A percentile compares a stretch with the other conserved stretches of the same genome.
phyloP scores from a whole-genome alignment of 2,888 invertebrate species.

The Gymnoscelis rufifasciata region DNA sequence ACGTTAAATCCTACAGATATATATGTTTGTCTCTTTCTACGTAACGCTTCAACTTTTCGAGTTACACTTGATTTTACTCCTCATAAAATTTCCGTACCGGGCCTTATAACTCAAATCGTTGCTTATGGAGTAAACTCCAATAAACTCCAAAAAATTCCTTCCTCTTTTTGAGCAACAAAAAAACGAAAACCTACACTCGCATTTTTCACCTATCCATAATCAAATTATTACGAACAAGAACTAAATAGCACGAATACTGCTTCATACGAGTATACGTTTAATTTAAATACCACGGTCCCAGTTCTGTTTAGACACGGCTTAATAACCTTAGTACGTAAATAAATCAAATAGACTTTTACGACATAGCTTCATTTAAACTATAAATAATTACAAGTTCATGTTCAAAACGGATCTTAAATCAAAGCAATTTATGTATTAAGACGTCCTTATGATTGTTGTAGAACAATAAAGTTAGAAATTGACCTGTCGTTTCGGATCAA shows the following conservation, averaged over 20 bases:
- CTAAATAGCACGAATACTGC: constrained; percentile 6
- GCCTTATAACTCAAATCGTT: no score
- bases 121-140: no score
- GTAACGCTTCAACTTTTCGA: no score
- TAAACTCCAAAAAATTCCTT: no score
- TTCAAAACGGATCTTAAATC: constrained; percentile 47
- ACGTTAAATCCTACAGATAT: no score
- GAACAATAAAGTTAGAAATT: constrained; percentile 17
- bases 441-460: constrained; percentile 31
- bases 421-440: constrained; percentile 55
- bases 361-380: constrained; percentile 62
- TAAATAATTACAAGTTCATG: constrained; percentile 59
- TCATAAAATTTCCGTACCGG: no score
- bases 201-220: not conserved
- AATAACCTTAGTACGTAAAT: constrained; percentile 49
- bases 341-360: constrained; percentile 58
- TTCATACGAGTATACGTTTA: constrained; percentile 13
- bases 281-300: constrained; percentile 11
- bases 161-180: no score
- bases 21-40: no score
- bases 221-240: constrained; percentile 7
- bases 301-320: constrained; percentile 28
- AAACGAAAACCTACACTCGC: no score
- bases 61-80: no score
- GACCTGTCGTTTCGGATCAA: constrained; percentile 8